Evolutionary conservation across 2,888 invertebrate genomes (phyloP).

Genomic region (Julus scanicus): DNA sequence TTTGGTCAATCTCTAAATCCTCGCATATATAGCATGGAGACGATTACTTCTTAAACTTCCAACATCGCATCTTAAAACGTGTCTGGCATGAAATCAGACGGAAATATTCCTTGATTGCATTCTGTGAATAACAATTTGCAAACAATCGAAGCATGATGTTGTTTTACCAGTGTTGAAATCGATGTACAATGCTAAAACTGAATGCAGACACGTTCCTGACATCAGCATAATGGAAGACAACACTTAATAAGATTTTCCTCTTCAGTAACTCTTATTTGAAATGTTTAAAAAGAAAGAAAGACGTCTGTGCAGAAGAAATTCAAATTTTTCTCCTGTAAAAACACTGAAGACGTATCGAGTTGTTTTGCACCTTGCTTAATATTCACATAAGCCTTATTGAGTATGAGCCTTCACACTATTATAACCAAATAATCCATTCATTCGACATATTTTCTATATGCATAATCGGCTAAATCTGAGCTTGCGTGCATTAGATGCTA

Average conservation of each 20-base stretch:
- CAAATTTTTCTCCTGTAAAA: neutral
- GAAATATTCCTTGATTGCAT: slow-evolving; percentile 15
- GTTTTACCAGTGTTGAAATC: neutral
- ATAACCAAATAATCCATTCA: neutral
- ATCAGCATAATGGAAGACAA: slow-evolving; percentile 8
- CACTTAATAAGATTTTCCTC: slow-evolving; percentile 31
- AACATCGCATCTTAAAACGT: neutral
- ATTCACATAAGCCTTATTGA: neutral
- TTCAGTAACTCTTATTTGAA: neutral
- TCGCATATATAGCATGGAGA: neutral
- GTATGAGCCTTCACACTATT: neutral
- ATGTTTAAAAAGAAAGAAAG: neutral
- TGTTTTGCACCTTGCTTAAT: neutral
- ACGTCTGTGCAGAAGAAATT: neutral
- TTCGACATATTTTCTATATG: slow-evolving; percentile 23
- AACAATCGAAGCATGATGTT: neutral
- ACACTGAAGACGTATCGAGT: neutral
- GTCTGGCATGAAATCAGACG: slow-evolving; percentile 26
- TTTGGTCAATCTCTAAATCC: neutral
- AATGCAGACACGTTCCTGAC: neutral
- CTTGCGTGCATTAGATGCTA: neutral
- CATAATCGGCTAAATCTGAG: slow-evolving; percentile 9
- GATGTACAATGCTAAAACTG: neutral
- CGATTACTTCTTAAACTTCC: neutral
- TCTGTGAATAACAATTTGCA: slow-evolving; percentile 14